These are phyloP conservation scores for Chamaetylas fuelleborni DNA, from an alignment of 2,113 vertebrate genomes.

Conservation along the genomic window DNA sequence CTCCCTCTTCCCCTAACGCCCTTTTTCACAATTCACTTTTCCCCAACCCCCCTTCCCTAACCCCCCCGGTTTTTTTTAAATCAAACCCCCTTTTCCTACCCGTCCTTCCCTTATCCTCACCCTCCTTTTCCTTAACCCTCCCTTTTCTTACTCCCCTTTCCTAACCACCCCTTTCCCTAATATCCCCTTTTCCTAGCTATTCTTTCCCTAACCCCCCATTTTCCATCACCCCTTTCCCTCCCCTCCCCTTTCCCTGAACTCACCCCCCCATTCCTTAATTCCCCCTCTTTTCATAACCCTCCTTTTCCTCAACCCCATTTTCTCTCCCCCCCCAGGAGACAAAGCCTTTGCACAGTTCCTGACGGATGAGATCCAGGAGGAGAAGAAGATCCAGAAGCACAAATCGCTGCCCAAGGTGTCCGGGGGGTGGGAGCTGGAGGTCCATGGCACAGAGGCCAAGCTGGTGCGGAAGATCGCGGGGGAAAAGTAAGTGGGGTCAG, in stretches of 20 bases:
- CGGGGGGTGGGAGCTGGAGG: constrained; percentile 89
- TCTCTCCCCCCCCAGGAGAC: constrained; percentile 71
- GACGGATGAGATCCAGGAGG: constrained; percentile 90
- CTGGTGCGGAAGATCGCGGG: constrained; percentile 79
- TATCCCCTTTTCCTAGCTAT: background rate
- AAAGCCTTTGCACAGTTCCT: constrained; percentile 91
- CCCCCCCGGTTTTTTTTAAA: too few relatives aligned
- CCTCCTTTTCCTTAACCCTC: background rate
- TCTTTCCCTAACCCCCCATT: background rate
- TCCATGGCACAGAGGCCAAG: constrained; percentile 89
- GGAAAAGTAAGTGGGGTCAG: constrained; percentile 80
- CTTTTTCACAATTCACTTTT: background rate
- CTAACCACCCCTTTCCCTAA: too few relatives aligned
- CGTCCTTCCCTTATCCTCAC: too few relatives aligned
- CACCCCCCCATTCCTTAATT: background rate
- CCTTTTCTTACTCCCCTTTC: background rate
- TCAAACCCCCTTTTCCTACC: background rate
- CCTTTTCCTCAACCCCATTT: background rate
- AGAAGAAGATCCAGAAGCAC: constrained; percentile 92
- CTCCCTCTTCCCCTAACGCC: background rate
- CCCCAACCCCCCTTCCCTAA: too few relatives aligned
- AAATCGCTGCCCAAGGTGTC: constrained; percentile 88
- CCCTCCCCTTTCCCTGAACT: background rate
- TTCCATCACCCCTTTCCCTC: background rate
- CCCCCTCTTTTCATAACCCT: background rate